phyloP scores from a whole-genome alignment of 2,797 vertebrate species.

The Sebastes trivittatus region DNA sequence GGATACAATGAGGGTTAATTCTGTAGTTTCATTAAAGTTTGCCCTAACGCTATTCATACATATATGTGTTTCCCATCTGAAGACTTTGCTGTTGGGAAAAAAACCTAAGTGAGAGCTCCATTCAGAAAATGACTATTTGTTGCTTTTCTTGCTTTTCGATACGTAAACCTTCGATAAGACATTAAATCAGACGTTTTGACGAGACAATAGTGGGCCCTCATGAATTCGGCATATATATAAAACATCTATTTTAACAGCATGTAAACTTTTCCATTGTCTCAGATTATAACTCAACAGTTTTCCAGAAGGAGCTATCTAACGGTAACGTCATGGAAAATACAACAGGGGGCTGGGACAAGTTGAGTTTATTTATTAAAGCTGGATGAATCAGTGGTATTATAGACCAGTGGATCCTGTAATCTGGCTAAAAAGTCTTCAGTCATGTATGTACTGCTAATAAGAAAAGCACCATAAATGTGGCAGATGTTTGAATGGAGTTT shows the following conservation, averaged over 20 bases:
- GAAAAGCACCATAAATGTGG: not conserved
- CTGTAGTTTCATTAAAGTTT: not conserved
- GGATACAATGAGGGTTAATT: not conserved
- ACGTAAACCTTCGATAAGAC: fast-evolving
- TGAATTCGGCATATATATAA: not conserved
- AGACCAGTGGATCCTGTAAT: not conserved
- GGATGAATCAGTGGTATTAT: not conserved
- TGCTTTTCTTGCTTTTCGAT: not conserved
- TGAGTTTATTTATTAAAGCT: not conserved
- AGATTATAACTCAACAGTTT: not conserved
- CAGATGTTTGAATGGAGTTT: not conserved
- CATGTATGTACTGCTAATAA: not conserved
- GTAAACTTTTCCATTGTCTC: not conserved
- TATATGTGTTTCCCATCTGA: not conserved
- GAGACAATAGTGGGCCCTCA: fast-evolving
- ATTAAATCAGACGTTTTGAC: not conserved
- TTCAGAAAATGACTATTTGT: not conserved
- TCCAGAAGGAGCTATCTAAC: not conserved
- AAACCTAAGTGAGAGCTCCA: not conserved
- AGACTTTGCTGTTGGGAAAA: not conserved
- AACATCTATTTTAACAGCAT: not conserved
- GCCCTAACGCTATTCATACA: fast-evolving
- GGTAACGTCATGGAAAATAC: not conserved
- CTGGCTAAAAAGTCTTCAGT: too few species aligned
- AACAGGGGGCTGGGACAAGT: not conserved